Evolutionary conservation across 1,140 invertebrate species (phyloP).

Genomic region (Calephelis nemesis): DNA sequence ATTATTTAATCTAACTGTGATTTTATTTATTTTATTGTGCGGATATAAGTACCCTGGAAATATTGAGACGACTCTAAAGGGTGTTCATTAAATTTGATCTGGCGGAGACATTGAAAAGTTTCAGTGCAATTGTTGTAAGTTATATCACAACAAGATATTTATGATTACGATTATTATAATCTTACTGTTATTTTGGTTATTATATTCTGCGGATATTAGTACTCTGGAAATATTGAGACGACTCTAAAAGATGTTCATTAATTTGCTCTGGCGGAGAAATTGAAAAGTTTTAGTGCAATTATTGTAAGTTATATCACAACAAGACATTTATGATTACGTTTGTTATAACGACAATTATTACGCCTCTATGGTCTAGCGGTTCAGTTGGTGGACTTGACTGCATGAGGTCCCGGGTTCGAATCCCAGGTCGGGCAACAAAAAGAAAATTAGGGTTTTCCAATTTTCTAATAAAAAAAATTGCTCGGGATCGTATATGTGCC

Average conservation of each 20-base stretch:
- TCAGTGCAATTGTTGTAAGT: not conserved
- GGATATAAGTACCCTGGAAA: constrained; percentile 13
- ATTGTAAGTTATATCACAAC: not conserved
- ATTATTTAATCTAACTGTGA: too few species aligned
- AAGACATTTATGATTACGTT: not conserved
- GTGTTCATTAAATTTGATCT: constrained; percentile 6
- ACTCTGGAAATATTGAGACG: not conserved
- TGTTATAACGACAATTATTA: too few species aligned
- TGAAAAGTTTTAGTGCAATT: not conserved
- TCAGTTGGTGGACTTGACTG: too few species aligned
- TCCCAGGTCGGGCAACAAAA: too few species aligned
- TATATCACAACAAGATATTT: not conserved
- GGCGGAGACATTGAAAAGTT: not conserved
- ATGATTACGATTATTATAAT: not conserved
- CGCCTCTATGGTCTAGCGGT: not conserved
- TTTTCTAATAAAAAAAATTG: too few species aligned
- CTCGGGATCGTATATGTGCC: too few species aligned
- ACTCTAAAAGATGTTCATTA: constrained; percentile 7
- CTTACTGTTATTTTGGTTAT: too few species aligned
- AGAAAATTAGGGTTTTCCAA: too few species aligned
- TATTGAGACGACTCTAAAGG: constrained; percentile 6
- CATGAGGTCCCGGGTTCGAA: too few species aligned
- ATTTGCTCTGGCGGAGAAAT: not conserved
- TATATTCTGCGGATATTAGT: not conserved
- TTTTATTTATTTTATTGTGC: not conserved